Evolutionary conservation across 2,797 vertebrate species (phyloP), one percentile per base, ranked within the genome.

Genomic region (Vireo griseus): DNA sequence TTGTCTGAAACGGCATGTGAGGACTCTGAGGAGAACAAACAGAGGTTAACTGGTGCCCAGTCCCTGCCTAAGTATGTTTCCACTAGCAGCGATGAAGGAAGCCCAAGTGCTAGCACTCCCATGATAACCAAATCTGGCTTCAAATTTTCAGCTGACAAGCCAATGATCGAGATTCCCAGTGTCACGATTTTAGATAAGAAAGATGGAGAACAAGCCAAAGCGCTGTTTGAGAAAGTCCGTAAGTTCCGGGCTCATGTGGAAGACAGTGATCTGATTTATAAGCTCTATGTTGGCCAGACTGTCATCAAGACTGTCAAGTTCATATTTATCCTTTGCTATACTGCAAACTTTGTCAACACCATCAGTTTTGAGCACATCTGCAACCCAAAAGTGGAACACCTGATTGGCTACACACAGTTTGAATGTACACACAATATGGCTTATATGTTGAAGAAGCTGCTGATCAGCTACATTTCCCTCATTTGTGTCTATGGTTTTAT

Each of bases 171-270:
- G 96, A 98, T 99, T 88, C 99, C 99, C 29, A 98, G 99, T 8
- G 99, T 99, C 98, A 99, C 99, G 13, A 99, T 99, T 96, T 97
- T 99, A 85, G 99, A 99, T 97, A 99, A 99, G 96, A 99, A 99
- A 94, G 99, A 99, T 1, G 99, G 99, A 4, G 99, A 99, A 55
- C 99, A 99, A 97, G 99, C 99, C 15, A 99, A 99, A 97, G 99
- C 99, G 0, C 98, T 99, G 77, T 99, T 99, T 79, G 99, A 99
- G 97, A 99, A 99, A 91, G 99, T 99, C 16, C 97, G 99, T 28
- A 99, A 99, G 94, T 99, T 99, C 92, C 99, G 99, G 12, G 98
- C 98, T 74, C 99, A 99, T 0, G 99, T 99, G 33, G 99, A 99
- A 95, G 99, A 99, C 97, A 99, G 99, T 39, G 99, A 99, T 97